Conservation (phyloP, 2,888 invertebrate species). For the Tachystola acroxantha region DNA sequence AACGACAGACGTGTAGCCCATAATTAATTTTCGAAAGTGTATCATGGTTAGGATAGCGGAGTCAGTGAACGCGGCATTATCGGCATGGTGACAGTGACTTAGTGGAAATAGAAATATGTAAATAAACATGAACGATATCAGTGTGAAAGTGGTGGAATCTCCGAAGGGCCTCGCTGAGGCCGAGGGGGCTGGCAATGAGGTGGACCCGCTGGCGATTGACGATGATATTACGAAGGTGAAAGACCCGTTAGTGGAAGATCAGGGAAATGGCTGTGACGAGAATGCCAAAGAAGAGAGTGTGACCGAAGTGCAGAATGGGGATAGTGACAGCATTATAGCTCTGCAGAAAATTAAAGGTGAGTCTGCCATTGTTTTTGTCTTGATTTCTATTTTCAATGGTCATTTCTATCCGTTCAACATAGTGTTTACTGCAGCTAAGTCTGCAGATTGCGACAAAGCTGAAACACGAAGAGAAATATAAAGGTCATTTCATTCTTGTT, state of each 20-base stretch:
- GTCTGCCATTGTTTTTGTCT: constrained; percentile 1
- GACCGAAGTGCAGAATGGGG: constrained; percentile 38
- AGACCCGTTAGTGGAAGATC: constrained; percentile 23
- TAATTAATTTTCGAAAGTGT: constrained; percentile 21
- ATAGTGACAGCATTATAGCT: constrained; percentile 16
- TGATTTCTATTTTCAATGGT: no score
- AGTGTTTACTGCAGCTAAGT: no score
- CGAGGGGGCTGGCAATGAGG: constrained; percentile 49
- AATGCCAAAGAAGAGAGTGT: constrained; percentile 69
- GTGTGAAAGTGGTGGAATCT: constrained; percentile 66
- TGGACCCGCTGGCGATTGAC: constrained; percentile 62
- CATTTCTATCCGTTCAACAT: no score
- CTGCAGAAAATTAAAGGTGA: constrained; percentile 31
- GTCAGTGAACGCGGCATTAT: constrained; percentile 50
- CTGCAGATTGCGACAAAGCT: no score
- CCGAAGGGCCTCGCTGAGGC: constrained; percentile 50
- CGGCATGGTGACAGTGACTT: constrained; percentile 63
- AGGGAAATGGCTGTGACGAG: constrained; percentile 63
- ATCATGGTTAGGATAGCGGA: constrained; percentile 46
- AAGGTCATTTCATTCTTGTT: no score
- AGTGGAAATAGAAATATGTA: constrained; percentile 65
- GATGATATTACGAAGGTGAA: constrained; percentile 32
- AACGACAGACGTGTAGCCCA: not conserved
- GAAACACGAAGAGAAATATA: no score
- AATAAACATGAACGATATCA: constrained; percentile 77